Evolutionary conservation across 2,888 invertebrate species (phyloP).

Genomic region (Ophion costatus): DNA sequence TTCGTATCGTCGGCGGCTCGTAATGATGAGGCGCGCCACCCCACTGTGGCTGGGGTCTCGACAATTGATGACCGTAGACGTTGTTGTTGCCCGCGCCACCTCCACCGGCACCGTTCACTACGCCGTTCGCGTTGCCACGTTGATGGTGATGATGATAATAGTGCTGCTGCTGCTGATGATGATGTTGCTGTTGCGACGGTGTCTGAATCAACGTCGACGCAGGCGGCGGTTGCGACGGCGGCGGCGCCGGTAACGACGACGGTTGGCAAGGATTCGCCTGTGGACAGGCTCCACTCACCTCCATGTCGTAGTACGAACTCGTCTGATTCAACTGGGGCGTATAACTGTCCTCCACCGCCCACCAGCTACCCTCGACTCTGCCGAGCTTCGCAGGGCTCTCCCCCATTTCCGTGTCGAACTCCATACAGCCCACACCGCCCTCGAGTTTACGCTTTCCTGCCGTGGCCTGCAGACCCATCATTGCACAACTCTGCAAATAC

Average conservation of each 20-base stretch:
- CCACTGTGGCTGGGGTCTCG: constrained; percentile 82
- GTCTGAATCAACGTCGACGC: constrained; percentile 66
- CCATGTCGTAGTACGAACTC: constrained; percentile 80
- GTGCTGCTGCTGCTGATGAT: constrained; percentile 67
- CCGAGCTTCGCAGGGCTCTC: constrained; percentile 86
- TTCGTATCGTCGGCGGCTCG: constrained; percentile 89
- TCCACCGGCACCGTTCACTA: constrained; percentile 17
- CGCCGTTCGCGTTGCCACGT: constrained; percentile 38
- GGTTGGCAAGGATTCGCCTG: constrained; percentile 78
- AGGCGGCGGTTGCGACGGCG: constrained; percentile 60
- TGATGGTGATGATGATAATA: constrained; percentile 66
- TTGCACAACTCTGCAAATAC: constrained; percentile 86
- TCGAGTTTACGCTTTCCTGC: constrained; percentile 89
- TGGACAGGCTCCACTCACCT: constrained; percentile 78
- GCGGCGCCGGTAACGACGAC: constrained; percentile 54
- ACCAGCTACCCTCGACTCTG: constrained; percentile 82
- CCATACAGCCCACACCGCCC: constrained; percentile 84
- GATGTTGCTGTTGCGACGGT: constrained; percentile 55
- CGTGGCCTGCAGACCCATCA: constrained; percentile 91
- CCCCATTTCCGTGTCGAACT: constrained; percentile 85
- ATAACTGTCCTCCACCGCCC: constrained; percentile 82
- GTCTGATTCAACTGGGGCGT: constrained; percentile 76
- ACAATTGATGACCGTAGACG: constrained; percentile 78
- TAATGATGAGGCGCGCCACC: constrained; percentile 82
- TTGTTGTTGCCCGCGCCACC: constrained; percentile 70